Evolutionary conservation across 1,140 invertebrate genomes (phyloP).

Genomic region (Orius insidiosus): DNA sequence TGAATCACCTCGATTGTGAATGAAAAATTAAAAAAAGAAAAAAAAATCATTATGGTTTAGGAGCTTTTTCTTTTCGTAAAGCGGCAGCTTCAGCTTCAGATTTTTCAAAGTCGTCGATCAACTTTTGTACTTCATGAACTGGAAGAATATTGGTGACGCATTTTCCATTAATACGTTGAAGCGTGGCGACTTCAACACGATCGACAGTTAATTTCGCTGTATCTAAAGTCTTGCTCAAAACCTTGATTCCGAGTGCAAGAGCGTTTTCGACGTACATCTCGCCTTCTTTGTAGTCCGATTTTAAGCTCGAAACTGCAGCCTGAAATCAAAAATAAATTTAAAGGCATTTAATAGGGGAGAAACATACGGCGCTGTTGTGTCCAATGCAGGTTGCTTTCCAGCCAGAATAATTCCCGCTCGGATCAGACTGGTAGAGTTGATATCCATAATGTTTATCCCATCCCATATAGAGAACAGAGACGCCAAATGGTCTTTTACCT

Average conservation of each 20-base stretch:
- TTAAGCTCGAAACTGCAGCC: constrained; percentile 91
- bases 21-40: too few relatives aligned
- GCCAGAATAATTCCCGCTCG: constrained; percentile 97
- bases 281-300: constrained; percentile 94
- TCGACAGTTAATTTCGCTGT: constrained; percentile 94
- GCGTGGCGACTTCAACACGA: constrained; percentile 77
- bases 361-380: constrained; percentile 67
- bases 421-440: constrained; percentile 98
- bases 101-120: constrained; percentile 81
- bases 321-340: too few relatives aligned
- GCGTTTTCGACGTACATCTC: constrained; percentile 74
- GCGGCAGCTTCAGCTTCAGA: constrained; percentile 70
- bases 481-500: constrained; percentile 91
- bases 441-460: constrained; percentile 99
- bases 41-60: neutral
- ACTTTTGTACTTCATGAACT: constrained; percentile 59
- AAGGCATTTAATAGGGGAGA: too few relatives aligned
- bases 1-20: too few relatives aligned
- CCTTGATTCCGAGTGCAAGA: constrained; percentile 78
- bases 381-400: constrained; percentile 99
- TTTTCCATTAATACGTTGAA: constrained; percentile 63
- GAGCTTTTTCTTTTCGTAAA: constrained; percentile 51
- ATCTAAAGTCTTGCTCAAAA: constrained; percentile 93
- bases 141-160: constrained; percentile 55
- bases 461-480: constrained; percentile 96